Percentiles rank a stretch among this genome's conserved stretches.
These are phyloP conservation scores for Himantopus leucocephalus DNA, from an alignment of 2,113 vertebrate genomes.

Conservation along the genomic window DNA sequence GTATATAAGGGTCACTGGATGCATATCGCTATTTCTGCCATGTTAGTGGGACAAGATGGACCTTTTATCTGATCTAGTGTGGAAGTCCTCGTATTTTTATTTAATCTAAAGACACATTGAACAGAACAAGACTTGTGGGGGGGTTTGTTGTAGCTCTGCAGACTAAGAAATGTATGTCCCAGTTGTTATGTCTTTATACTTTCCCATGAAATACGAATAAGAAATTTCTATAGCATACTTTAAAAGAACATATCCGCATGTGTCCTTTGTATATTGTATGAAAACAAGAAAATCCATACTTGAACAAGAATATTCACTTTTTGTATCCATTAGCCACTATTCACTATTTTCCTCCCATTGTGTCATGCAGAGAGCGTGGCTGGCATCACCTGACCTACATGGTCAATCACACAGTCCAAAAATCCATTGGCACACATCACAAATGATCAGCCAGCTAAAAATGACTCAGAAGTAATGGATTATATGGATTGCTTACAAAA, in stretches of 20 bases:
- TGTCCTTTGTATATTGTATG: background rate
- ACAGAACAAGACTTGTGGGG: background rate
- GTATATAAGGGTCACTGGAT: background rate
- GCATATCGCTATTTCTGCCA: background rate
- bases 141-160: background rate
- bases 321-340: background rate
- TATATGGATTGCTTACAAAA: background rate
- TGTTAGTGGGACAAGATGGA: background rate
- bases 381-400: background rate
- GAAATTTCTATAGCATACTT: background rate
- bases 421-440: background rate
- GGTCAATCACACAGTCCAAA: background rate
- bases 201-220: background rate
- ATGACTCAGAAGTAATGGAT: background rate
- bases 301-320: background rate
- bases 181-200: background rate
- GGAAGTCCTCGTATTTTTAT: background rate
- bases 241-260: background rate
- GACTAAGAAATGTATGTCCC: background rate
- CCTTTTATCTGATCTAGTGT: background rate
- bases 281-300: background rate
- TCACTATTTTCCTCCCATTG: background rate
- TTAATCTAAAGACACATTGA: background rate
- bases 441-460: background rate
- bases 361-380: fast-evolving